Evolutionary conservation across 2,888 invertebrate species (phyloP).

Genomic region (Xestia xanthographa): DNA sequence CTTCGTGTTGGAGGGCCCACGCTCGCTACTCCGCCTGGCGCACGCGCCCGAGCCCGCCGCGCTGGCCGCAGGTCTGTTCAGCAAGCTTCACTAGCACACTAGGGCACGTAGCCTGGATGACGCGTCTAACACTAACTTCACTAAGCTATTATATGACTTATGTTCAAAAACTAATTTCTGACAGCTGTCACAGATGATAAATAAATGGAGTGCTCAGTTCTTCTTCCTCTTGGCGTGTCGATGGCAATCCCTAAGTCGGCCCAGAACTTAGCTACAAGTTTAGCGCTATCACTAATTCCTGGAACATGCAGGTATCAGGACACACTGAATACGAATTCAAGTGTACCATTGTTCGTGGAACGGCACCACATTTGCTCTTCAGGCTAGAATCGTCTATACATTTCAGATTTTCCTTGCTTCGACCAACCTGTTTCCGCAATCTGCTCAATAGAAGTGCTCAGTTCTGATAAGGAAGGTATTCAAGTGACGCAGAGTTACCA

Average conservation of each 20-base stretch:
- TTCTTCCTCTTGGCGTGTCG: background rate
- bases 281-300: background rate
- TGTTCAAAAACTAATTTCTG: background rate
- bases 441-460: background rate
- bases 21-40: slow-evolving; percentile 94
- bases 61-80: slow-evolving; percentile 82
- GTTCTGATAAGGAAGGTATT: background rate
- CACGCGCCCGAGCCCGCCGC: slow-evolving; percentile 92
- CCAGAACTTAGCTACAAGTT: background rate
- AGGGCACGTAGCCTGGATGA: slow-evolving; percentile 8
- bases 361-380: background rate
- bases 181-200: background rate
- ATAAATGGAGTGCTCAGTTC: slow-evolving; percentile 4
- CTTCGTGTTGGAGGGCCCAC: slow-evolving; percentile 95
- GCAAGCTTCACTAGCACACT: slow-evolving; percentile 25
- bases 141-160: background rate
- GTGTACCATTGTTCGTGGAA: background rate
- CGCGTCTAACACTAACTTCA: background rate
- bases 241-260: background rate
- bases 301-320: background rate
- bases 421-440: background rate
- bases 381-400: background rate
- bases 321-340: background rate
- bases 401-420: background rate
- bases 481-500: background rate